A percentile compares a stretch with the other conserved stretches of the same genome.
phyloP scores from a whole-genome alignment of 53 echinoderm and acorn worm species.

The Patiria pectinifera region DNA sequence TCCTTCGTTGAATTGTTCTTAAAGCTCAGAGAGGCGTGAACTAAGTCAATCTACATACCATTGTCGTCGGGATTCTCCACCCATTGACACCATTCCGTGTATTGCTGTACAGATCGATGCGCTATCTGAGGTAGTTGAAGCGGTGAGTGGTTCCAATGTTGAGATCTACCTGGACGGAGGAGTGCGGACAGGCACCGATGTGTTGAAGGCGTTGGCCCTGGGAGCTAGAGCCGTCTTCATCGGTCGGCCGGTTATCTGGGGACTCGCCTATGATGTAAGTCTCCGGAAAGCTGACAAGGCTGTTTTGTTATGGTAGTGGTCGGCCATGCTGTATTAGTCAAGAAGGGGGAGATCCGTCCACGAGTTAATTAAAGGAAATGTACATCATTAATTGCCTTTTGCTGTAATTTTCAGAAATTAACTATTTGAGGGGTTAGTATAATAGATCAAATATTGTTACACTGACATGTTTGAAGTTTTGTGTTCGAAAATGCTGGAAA shows the following conservation, averaged over 20 bases:
- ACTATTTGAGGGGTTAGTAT: too few species aligned
- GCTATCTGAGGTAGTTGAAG: conserved; percentile 58
- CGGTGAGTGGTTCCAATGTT: conserved; percentile 36
- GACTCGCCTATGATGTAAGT: conserved; percentile 61
- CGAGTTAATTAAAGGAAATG: too few species aligned
- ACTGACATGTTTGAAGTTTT: too few species aligned
- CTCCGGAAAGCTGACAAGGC: background rate
- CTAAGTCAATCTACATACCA: too few species aligned
- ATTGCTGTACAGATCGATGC: conserved; percentile 45
- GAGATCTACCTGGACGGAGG: conserved; percentile 63
- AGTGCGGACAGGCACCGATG: conserved; percentile 64
- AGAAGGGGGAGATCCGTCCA: background rate
- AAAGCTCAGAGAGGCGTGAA: too few species aligned
- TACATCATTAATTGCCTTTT: too few species aligned
- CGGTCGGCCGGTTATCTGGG: conserved; percentile 64
- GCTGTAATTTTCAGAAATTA: too few species aligned
- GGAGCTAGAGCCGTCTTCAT: conserved; percentile 65
- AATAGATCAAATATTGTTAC: too few species aligned
- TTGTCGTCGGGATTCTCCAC: background rate
- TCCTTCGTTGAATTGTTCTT: too few species aligned
- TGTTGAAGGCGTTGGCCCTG: conserved; percentile 55
- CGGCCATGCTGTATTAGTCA: background rate
- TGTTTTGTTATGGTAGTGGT: background rate
- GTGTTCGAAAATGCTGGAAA: too few species aligned
- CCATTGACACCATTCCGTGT: background rate